phyloP scores from a whole-genome alignment of 1,140 invertebrate genomes.

The Gonioctena quinquepunctata region DNA sequence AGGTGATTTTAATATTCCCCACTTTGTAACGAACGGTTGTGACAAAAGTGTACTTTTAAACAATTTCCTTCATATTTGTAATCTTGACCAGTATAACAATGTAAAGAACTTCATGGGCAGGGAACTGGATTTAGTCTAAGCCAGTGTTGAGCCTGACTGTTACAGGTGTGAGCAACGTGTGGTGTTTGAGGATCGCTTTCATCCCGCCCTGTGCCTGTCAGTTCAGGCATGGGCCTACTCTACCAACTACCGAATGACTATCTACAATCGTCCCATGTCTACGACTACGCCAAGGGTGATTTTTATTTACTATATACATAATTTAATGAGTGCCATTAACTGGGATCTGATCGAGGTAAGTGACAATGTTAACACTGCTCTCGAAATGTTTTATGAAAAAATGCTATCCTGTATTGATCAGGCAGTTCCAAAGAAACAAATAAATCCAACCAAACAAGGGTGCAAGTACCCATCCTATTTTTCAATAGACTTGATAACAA shows the following conservation, averaged over 20 bases:
- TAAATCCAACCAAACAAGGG: neutral
- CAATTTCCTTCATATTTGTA: no score
- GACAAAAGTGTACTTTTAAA: neutral
- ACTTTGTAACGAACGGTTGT: no score
- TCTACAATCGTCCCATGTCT: no score
- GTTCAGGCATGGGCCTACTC: neutral
- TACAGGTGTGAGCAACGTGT: neutral
- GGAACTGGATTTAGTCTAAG: neutral
- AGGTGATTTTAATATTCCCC: no score
- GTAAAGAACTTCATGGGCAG: no score
- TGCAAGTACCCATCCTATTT: no score
- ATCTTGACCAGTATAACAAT: no score
- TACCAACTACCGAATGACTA: neutral
- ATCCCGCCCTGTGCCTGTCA: neutral
- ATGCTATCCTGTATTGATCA: no score
- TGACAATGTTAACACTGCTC: neutral
- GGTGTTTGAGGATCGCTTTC: neutral
- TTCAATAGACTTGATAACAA: no score
- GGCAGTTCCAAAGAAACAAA: neutral
- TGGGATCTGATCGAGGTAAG: neutral
- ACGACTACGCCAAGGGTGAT: neutral
- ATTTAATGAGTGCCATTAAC: neutral
- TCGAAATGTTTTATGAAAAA: no score
- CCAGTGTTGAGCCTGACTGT: neutral
- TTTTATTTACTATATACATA: neutral